Conservation (phyloP, 2,113 vertebrate species). For the Istiophorus platypterus region DNA sequence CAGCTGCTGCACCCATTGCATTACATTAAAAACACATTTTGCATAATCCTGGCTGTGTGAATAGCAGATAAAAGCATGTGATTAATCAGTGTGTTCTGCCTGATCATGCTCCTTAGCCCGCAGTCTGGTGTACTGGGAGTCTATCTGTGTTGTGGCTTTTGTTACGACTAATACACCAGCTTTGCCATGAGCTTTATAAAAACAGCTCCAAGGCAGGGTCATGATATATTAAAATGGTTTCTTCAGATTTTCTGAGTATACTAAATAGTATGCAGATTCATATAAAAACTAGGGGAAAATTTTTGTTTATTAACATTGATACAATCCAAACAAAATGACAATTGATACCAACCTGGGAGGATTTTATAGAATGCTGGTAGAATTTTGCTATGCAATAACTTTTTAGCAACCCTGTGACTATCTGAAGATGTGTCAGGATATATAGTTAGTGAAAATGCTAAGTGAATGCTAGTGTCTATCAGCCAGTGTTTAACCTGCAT, state of each 20-base stretch:
- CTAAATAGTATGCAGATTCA: background rate
- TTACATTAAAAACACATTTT: constrained; percentile 49
- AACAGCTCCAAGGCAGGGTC: background rate
- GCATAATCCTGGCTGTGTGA: constrained; percentile 54
- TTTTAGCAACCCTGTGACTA: background rate
- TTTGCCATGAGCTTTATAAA: background rate
- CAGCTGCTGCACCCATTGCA: constrained; percentile 36
- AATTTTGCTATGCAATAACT: background rate
- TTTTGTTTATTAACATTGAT: background rate
- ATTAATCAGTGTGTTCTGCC: constrained; percentile 46
- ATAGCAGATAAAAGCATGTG: constrained; percentile 51
- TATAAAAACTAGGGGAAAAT: background rate
- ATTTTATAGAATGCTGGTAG: background rate
- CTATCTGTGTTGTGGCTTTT: constrained; percentile 8
- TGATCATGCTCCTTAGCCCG: constrained; percentile 48
- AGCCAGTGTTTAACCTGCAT: background rate
- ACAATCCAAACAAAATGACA: background rate
- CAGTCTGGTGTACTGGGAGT: constrained; percentile 6
- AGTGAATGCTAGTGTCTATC: background rate
- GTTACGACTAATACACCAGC: background rate
- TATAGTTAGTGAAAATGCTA: background rate
- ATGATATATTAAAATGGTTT: background rate
- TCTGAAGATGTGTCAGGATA: background rate
- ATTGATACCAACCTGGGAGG: too few relatives aligned
- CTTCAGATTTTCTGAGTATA: background rate